Percentiles rank a stretch among this genome's conserved stretches.
phyloP scores from a whole-genome alignment of 2,888 invertebrate species.

The Andrena marginata region DNA sequence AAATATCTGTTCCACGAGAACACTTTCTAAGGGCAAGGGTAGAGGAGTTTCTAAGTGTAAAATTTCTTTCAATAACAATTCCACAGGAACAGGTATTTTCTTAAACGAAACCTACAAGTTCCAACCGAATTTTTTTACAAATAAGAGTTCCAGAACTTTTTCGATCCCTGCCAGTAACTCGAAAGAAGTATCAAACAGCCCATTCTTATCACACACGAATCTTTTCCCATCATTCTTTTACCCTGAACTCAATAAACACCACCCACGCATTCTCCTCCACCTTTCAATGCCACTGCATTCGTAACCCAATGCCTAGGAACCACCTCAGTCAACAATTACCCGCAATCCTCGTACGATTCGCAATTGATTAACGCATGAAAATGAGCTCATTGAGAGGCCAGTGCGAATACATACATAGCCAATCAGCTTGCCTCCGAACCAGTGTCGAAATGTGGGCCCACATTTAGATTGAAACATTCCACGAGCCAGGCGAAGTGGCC shows the following conservation, averaged over 20 bases:
- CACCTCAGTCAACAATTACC: background rate
- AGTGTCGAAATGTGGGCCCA: background rate
- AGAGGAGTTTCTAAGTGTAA: no score
- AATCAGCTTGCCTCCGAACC: background rate
- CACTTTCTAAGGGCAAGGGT: no score
- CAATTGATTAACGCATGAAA: background rate
- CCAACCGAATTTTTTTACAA: no score
- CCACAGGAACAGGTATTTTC: no score
- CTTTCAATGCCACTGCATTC: background rate
- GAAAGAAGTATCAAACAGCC: no score
- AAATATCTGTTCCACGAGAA: no score
- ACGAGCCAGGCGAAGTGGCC: slow-evolving; percentile 32
- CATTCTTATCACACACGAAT: no score
- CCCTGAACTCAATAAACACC: background rate
- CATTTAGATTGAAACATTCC: background rate
- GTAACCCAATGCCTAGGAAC: background rate
- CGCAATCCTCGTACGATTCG: background rate
- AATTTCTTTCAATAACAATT: no score
- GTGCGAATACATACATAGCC: background rate
- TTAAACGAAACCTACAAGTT: no score
- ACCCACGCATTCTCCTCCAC: background rate
- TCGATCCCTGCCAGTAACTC: background rate
- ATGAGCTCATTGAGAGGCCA: background rate
- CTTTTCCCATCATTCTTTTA: background rate
- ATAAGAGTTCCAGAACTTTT: no score